Base-by-base conservation (phyloP, 2,888 invertebrate genomes). In the Oscheius onirici region DNA sequence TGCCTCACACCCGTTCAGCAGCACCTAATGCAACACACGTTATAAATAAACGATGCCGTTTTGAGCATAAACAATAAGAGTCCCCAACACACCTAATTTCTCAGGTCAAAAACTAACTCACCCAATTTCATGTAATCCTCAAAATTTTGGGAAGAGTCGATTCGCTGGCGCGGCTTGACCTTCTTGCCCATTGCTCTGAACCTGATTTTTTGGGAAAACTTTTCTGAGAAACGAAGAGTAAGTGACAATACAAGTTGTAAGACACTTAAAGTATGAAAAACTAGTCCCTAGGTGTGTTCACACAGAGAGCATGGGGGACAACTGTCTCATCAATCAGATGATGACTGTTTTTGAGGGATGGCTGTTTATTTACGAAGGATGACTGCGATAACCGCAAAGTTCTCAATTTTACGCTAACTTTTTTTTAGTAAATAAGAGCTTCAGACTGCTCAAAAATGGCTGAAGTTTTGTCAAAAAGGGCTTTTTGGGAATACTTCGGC, bases 101-200 rank as follows among this genome's bases (percentile, higher is more conserved):
- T 24, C 28, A 34, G 34, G 34, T 5, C 28, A 15, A 13, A 55
- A 28, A 55, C n/a, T 10, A 15, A 55, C 55, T 55, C 55, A 28
- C 55, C 22, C 11, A 55, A 10, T n/a, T 58, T 58, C 11, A 58
- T 17, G 41, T 58, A 58, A 17, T 58, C 58, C 8, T 58, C 58
- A 41, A 58, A 58, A 20, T 58, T 58, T 8, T 58, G 58, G 1
- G 10, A 40, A 2, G 58, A 20, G 20, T 58, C 58, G 20, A 58
- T 58, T 17, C 20, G 15, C 2, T n/a, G 13, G 2, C 41, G 40
- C 26, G 22, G 22, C 17, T 40, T 41, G 2, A 41, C 20, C 58
- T 41, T 40, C 41, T 43, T 40, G 6, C 40, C 1, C 41, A 58
- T 58, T n/a, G n/a, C 41, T 40, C 17, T 58, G n/a, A 17, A 17